Conservation (phyloP, 2,113 vertebrate species). For the Myotis yumanensis region DNA sequence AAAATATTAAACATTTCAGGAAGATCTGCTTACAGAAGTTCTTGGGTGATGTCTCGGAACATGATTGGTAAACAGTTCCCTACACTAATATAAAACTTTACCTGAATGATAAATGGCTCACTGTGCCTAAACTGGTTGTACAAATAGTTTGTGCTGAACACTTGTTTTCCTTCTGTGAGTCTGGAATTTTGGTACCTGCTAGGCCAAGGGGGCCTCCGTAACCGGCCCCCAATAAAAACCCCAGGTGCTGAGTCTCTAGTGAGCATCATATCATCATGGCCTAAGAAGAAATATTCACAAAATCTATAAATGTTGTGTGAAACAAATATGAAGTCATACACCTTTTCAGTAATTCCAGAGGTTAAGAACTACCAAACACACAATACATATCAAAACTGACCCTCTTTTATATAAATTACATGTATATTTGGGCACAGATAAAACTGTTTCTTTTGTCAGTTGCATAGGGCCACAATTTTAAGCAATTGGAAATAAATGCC, state of each 20-base stretch:
- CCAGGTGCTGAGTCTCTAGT: neutral
- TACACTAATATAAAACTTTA: neutral
- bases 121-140: neutral
- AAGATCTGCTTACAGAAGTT: neutral
- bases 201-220: neutral
- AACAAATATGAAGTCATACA: neutral
- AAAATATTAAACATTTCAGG: constrained; percentile 43
- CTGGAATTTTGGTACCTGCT: neutral
- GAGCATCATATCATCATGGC: neutral
- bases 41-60: neutral
- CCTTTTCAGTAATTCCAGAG: neutral
- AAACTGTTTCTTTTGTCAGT: neutral
- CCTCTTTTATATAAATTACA: neutral
- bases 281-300: neutral
- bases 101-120: neutral
- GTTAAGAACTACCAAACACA: neutral
- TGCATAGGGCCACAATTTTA: neutral
- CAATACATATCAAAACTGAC: neutral
- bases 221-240: neutral
- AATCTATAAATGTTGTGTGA: neutral
- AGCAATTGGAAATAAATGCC: neutral
- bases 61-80: neutral
- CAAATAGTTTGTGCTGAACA: neutral
- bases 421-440: neutral
- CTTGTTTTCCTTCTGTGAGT: neutral